Conservation (phyloP, 2,113 vertebrate genomes). For the Panthera tigris region DNA sequence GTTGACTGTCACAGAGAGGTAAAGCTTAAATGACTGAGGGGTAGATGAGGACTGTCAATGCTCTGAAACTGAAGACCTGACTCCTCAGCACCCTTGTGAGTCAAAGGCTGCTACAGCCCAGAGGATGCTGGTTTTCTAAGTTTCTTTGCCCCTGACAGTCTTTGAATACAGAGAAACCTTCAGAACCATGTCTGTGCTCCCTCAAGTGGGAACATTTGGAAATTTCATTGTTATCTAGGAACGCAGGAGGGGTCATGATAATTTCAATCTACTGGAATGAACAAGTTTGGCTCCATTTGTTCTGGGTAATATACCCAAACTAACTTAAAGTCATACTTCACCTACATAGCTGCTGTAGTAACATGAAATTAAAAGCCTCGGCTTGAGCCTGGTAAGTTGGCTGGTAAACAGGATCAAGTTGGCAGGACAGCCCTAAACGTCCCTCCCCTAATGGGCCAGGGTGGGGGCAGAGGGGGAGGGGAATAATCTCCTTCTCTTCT, state of each 20-base stretch:
- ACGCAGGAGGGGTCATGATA: not conserved
- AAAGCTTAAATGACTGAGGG: not conserved
- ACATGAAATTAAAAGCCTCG: conserved; percentile 17
- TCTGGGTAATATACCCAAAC: conserved; percentile 25
- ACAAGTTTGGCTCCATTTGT: not conserved
- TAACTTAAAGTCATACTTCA: conserved; percentile 43
- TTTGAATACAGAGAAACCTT: conserved; percentile 47
- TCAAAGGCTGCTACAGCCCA: not conserved
- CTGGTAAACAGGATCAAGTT: not conserved
- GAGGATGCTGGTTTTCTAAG: not conserved
- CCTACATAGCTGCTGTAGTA: not conserved
- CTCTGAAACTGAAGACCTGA: not conserved
- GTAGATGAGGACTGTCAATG: not conserved
- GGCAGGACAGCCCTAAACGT: not conserved
- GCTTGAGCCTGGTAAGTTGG: not conserved
- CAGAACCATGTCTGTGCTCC: conserved; percentile 1
- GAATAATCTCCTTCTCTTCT: not conserved
- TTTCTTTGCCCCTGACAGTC: not conserved
- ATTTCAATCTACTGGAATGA: conserved; percentile 23
- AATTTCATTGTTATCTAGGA: conserved; percentile 53
- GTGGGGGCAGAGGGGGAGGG: not conserved
- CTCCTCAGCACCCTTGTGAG: not conserved
- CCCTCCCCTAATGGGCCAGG: not conserved
- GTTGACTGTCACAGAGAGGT: not conserved
- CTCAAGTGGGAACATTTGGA: not conserved